phyloP scores from a whole-genome alignment of 2,113 vertebrate genomes.

The Benitochromis conjunctus region DNA sequence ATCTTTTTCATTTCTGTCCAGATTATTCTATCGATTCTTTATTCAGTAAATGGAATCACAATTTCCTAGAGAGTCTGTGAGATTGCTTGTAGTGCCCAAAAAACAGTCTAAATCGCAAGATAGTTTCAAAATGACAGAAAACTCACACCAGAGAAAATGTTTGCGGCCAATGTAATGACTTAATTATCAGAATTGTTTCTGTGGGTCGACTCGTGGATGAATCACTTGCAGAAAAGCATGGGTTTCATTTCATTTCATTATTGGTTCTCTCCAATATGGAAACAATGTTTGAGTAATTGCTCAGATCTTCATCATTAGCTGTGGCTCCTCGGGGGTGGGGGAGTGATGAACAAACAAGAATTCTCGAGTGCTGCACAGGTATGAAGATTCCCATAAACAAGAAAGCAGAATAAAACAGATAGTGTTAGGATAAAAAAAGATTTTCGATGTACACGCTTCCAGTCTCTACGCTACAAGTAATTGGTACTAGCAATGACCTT shows the following conservation, averaged over 20 bases:
- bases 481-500: neutral
- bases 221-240: neutral
- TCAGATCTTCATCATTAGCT: neutral
- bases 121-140: neutral
- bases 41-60: neutral
- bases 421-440: neutral
- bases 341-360: neutral
- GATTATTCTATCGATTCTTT: neutral
- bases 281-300: neutral
- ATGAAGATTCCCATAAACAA: neutral
- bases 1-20: neutral
- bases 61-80: neutral
- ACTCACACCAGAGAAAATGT: neutral
- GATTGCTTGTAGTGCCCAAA: neutral
- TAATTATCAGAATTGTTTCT: neutral
- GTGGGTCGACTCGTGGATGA: neutral
- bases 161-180: neutral
- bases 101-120: neutral
- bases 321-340: neutral
- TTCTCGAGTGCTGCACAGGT: neutral
- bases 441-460: neutral
- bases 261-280: neutral
- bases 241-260: neutral
- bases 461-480: neutral
- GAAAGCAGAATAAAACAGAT: neutral